Percentiles rank a stretch among this genome's conserved stretches.
These are phyloP conservation scores for Arrhamphus sclerolepis DNA, from an alignment of 2,797 vertebrate species.

Conservation along the genomic window DNA sequence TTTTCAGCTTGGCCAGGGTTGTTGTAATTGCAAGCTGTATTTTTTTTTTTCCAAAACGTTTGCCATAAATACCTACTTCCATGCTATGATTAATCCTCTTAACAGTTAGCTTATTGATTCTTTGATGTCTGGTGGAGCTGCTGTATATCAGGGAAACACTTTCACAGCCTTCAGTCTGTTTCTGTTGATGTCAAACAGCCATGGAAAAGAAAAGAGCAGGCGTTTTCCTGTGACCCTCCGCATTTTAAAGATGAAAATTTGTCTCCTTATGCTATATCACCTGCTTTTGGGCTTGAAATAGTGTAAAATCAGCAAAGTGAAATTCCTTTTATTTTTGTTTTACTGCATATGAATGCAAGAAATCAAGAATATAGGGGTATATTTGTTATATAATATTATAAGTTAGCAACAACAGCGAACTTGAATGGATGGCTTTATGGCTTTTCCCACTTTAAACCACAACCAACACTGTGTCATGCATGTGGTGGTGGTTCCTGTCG, in stretches of 20 bases:
- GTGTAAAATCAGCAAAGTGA: conserved; percentile 6
- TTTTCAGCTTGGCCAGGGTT: conserved; percentile 17
- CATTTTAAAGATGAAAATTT: conserved; percentile 29
- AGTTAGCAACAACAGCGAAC: neutral
- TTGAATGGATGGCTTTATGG: neutral
- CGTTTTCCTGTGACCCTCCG: conserved; percentile 18
- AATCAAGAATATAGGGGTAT: neutral
- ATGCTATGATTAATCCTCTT: conserved; percentile 24
- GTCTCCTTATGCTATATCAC: neutral
- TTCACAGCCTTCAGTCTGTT: conserved; percentile 3
- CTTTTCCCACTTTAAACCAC: neutral
- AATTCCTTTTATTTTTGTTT: neutral
- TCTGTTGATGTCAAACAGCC: conserved; percentile 24
- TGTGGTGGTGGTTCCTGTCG: conserved; percentile 38
- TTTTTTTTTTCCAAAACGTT: conserved; percentile 9
- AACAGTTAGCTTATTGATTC: conserved; percentile 38
- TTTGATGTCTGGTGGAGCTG: conserved; percentile 18
- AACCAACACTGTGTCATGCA: conserved; percentile 2
- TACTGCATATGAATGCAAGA: neutral
- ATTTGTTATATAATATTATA: conserved; percentile 2
- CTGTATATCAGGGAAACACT: conserved; percentile 28
- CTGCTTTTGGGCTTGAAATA: neutral
- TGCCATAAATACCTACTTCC: conserved; percentile 2
- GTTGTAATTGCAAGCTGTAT: conserved; percentile 16
- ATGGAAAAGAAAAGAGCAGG: conserved; percentile 41